These are phyloP conservation scores for Chionomys nivalis DNA, from an alignment of 2,113 vertebrate genomes.

Conservation along the genomic window DNA sequence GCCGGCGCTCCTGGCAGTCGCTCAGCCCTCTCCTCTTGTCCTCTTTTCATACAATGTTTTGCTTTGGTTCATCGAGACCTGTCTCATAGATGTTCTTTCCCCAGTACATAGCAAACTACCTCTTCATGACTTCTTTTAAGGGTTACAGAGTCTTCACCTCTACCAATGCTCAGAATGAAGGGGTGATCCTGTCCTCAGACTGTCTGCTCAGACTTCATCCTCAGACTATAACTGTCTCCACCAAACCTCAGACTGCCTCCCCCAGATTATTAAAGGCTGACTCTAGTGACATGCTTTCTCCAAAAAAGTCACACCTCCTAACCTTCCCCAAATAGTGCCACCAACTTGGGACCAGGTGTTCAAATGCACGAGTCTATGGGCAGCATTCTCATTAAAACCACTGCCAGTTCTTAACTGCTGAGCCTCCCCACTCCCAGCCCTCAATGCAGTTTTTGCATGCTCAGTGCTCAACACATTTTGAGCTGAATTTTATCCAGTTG, in stretches of 20 bases:
- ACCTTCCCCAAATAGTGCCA: not conserved
- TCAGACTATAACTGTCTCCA: no score
- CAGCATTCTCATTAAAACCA: not conserved
- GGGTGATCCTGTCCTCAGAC: no score
- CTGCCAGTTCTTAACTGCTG: not conserved
- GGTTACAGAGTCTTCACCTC: no score
- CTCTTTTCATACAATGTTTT: no score
- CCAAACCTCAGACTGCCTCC: not conserved
- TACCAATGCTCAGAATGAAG: no score
- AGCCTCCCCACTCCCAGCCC: not conserved
- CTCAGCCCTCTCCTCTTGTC: no score
- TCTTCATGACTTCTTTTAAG: no score
- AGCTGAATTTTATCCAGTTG: not conserved
- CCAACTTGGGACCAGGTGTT: not conserved
- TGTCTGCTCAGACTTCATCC: no score
- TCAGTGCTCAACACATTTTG: not conserved
- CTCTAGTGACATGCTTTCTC: not conserved
- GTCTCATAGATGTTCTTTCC: no score
- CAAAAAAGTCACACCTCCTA: not conserved
- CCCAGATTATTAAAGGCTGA: not conserved
- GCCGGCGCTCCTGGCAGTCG: no score
- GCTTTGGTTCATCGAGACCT: no score
- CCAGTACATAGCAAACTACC: no score
- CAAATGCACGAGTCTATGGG: not conserved
- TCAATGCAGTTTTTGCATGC: accelerated